These are phyloP conservation scores for Pandemis heparana DNA, from an alignment of 2,888 invertebrate genomes.

Conservation along the genomic window DNA sequence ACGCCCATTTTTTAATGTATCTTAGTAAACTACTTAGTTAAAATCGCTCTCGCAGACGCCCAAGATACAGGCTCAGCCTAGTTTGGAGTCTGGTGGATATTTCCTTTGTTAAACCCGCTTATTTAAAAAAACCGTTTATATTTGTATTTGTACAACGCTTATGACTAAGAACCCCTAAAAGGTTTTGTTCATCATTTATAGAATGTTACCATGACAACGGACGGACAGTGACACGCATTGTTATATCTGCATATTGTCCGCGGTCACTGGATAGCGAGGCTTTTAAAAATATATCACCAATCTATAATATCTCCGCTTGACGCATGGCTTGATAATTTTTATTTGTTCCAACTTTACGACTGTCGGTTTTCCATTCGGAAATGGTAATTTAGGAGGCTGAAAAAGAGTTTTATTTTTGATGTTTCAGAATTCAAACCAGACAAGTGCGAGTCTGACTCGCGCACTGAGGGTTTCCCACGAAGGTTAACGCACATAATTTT, in stretches of 20 bases:
- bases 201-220: constrained; percentile 17
- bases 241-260: constrained; percentile 26
- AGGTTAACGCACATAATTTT: no score
- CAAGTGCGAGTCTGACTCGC: no score
- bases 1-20: no score
- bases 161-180: background rate
- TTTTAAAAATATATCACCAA: constrained; percentile 31
- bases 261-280: constrained; percentile 14
- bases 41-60: no score
- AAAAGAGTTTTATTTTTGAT: background rate
- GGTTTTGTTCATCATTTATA: constrained; percentile 7
- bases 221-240: constrained; percentile 31
- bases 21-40: no score
- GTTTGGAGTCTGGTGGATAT: no score
- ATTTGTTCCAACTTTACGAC: constrained; percentile 31
- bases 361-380: constrained; percentile 7
- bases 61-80: no score
- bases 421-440: background rate
- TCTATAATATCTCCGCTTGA: constrained; percentile 20
- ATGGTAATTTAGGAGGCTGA: background rate
- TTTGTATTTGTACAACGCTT: no score
- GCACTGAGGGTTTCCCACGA: no score
- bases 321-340: constrained; percentile 25
- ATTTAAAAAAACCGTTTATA: no score
- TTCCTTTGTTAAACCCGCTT: no score